A percentile compares a stretch with the other conserved stretches of the same genome.
Evolutionary conservation across 2,888 invertebrate species (phyloP).

Genomic region (Mesorhabditis spiculigera): DNA sequence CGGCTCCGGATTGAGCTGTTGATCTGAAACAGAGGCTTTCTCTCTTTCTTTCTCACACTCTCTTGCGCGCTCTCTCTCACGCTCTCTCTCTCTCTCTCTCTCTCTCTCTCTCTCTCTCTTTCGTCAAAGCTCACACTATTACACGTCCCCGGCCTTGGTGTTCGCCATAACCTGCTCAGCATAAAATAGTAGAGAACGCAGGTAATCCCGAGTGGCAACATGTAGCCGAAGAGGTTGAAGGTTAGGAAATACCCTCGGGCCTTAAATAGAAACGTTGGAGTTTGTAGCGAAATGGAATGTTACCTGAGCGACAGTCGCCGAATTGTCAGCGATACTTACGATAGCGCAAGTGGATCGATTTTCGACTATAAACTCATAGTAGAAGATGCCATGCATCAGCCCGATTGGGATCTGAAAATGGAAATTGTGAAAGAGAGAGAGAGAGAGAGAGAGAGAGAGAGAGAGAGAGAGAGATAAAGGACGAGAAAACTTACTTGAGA

Average conservation of each 20-base stretch:
- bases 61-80: no score
- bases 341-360: constrained; percentile 51
- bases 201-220: constrained; percentile 80
- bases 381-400: constrained; percentile 38
- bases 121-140: background rate
- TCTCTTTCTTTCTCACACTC: no score
- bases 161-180: constrained; percentile 78
- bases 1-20: constrained; percentile 35
- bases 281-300: background rate
- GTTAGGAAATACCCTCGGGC: constrained; percentile 67
- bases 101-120: no score
- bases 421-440: background rate
- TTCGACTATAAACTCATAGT: constrained; percentile 50
- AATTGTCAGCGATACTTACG: constrained; percentile 43
- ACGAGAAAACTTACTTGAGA: constrained; percentile 33
- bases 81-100: no score
- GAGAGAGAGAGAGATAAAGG: background rate
- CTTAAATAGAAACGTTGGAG: constrained; percentile 18
- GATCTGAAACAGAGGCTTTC: constrained; percentile 16
- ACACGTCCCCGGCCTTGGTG: constrained; percentile 42
- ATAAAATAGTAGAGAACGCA: constrained; percentile 83
- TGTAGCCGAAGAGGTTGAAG: constrained; percentile 83
- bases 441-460: background rate
- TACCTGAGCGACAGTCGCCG: constrained; percentile 38
- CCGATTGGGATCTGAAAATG: constrained; percentile 34